These are phyloP conservation scores for Himalopsyche kuldschensis DNA, from an alignment of 2,888 invertebrate species.

Conservation along the genomic window DNA sequence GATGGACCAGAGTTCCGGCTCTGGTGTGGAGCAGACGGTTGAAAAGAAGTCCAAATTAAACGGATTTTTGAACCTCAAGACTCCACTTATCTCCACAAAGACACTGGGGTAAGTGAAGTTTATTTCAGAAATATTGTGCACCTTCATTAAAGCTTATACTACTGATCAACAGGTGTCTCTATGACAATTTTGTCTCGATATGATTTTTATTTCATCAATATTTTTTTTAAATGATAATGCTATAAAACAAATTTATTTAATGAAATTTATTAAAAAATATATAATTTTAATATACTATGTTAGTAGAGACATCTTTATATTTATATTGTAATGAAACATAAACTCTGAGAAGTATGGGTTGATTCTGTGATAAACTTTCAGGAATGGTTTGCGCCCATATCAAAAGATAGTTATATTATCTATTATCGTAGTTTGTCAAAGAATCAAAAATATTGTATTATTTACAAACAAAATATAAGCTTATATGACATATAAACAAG, in stretches of 20 bases:
- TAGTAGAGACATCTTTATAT: neutral
- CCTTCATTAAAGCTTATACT: neutral
- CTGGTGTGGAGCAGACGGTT: constrained; percentile 43
- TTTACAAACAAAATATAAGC: too few relatives aligned
- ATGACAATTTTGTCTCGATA: too few relatives aligned
- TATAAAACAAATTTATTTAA: too few relatives aligned
- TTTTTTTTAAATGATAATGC: too few relatives aligned
- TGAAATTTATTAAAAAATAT: too few relatives aligned
- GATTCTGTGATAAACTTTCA: neutral
- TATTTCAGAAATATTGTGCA: neutral
- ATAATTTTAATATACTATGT: neutral
- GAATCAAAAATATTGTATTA: too few relatives aligned
- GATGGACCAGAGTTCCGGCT: constrained; percentile 46
- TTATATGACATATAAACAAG: too few relatives aligned
- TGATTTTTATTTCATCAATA: too few relatives aligned
- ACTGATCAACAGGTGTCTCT: neutral
- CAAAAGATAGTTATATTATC: too few relatives aligned
- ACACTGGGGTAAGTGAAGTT: constrained; percentile 69
- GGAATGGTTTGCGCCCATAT: neutral
- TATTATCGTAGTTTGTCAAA: too few relatives aligned
- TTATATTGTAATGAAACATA: neutral
- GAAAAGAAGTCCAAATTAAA: constrained; percentile 64
- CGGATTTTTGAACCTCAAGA: constrained; percentile 71
- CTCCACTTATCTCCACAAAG: constrained; percentile 74
- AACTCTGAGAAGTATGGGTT: neutral